A percentile compares a stretch with the other conserved stretches of the same genome.
These are phyloP conservation scores for Drosophila anceps DNA, from an alignment of 2,888 invertebrate genomes.

Conservation along the genomic window DNA sequence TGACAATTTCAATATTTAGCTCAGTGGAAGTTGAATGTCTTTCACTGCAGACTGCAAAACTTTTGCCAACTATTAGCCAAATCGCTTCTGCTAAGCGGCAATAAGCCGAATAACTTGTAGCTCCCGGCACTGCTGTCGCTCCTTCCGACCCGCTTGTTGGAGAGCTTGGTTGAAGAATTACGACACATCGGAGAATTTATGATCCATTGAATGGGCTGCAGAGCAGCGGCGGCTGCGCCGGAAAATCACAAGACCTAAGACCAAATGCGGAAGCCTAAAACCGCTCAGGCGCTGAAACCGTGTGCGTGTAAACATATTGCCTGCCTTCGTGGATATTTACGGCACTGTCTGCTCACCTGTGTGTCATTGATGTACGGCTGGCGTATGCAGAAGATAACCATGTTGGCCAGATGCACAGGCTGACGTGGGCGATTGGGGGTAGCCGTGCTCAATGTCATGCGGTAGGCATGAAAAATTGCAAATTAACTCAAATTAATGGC, in stretches of 20 bases:
- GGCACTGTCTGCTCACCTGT: conserved; percentile 50
- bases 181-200: conserved; percentile 69
- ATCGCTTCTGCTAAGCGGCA: conserved; percentile 64
- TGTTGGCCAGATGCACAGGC: conserved; percentile 10
- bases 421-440: background rate
- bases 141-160: conserved; percentile 10
- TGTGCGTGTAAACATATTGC: conserved; percentile 80
- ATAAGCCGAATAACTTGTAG: conserved; percentile 73
- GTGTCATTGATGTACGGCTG: conserved; percentile 78
- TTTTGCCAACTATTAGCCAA: conserved; percentile 75
- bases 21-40: conserved; percentile 54
- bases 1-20: conserved; percentile 70
- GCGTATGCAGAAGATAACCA: conserved; percentile 54
- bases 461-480: conserved; percentile 75
- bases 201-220: conserved; percentile 67
- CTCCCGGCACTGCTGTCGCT: conserved; percentile 18
- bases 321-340: conserved; percentile 72
- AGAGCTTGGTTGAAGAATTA: conserved; percentile 62
- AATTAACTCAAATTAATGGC: conserved; percentile 80
- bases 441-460: conserved; percentile 55
- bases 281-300: conserved; percentile 65
- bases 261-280: conserved; percentile 36
- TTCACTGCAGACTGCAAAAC: conserved; percentile 41
- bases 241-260: conserved; percentile 27
- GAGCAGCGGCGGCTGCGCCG: conserved; percentile 17